A percentile compares a stretch with the other conserved stretches of the same genome.
Conservation (phyloP, 2,797 vertebrate genomes). For the Enteromius thamalakanensis region DNA sequence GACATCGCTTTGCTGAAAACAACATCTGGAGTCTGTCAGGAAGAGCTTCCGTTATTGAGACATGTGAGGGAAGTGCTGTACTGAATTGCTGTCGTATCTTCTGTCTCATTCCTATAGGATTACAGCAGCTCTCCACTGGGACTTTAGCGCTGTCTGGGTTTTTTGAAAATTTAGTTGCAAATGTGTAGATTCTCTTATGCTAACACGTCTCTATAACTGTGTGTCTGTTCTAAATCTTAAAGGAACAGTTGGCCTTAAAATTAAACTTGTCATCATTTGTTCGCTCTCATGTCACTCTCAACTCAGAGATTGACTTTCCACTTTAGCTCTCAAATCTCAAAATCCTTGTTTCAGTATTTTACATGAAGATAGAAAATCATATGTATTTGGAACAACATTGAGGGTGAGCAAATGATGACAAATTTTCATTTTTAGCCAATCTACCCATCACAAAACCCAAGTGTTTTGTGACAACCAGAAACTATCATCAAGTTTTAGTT, state of each 20-base stretch:
- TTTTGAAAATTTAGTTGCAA: background rate
- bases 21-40: constrained; percentile 47
- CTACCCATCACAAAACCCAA: background rate
- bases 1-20: constrained; percentile 41
- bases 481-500: background rate
- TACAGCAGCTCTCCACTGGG: constrained; percentile 32
- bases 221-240: constrained; percentile 9
- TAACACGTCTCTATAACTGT: background rate
- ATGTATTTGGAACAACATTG: background rate
- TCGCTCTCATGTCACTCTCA: background rate
- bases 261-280: background rate
- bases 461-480: background rate
- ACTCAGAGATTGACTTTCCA: background rate
- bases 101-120: constrained; percentile 29
- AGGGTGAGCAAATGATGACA: background rate
- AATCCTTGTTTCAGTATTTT: background rate
- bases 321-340: constrained; percentile 4
- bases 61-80: background rate
- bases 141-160: constrained; percentile 16
- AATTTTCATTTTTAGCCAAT: background rate
- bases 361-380: background rate
- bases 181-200: background rate
- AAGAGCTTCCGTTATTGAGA: constrained; percentile 35
- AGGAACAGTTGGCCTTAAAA: background rate
- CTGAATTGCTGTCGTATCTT: constrained; percentile 21